phyloP scores from a whole-genome alignment of 2,113 vertebrate species.

The Thryonomys swinderianus region DNA sequence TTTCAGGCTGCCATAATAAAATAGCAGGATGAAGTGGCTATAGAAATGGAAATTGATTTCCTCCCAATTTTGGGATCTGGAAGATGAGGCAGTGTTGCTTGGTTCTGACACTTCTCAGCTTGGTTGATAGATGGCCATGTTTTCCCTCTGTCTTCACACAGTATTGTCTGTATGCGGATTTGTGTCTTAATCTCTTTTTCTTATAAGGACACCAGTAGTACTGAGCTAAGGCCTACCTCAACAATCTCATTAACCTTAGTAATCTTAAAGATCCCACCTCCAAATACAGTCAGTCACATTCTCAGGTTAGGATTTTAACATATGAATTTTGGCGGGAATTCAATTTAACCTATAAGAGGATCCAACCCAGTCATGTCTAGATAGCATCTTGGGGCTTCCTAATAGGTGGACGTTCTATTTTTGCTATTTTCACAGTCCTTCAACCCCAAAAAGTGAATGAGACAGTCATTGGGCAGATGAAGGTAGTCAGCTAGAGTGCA shows the following conservation, averaged over 20 bases:
- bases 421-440: neutral
- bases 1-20: neutral
- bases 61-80: neutral
- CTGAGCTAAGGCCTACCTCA: neutral
- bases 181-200: neutral
- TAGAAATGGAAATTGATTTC: neutral
- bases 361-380: neutral
- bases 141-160: neutral
- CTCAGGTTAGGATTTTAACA: neutral
- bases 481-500: neutral
- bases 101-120: neutral
- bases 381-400: neutral
- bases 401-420: neutral
- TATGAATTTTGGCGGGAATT: neutral
- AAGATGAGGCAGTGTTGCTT: neutral
- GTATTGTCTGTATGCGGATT: neutral
- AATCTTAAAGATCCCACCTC: neutral
- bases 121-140: neutral
- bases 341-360: neutral
- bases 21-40: neutral
- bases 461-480: neutral
- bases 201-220: neutral
- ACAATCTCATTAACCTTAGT: neutral
- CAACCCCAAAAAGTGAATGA: neutral
- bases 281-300: neutral